Evolutionary conservation across 2,888 invertebrate species (phyloP).

Genomic region (Polyploca ridens): DNA sequence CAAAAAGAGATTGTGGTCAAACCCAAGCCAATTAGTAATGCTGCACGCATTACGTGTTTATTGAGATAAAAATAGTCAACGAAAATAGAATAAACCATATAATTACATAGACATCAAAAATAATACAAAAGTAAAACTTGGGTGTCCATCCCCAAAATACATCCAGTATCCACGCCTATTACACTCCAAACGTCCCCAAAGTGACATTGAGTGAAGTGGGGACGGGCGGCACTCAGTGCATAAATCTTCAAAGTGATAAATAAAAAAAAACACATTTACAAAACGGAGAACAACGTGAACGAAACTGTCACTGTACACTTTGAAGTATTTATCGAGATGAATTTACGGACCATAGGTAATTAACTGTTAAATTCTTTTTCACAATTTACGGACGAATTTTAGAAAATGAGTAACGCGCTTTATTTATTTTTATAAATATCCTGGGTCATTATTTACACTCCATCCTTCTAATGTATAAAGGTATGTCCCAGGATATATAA

Average conservation of each 20-base stretch:
- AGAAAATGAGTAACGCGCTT: too few relatives aligned
- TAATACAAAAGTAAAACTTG: not conserved
- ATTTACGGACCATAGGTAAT: not conserved
- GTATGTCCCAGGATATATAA: too few relatives aligned
- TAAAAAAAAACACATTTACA: conserved; percentile 1
- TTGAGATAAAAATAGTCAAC: too few relatives aligned
- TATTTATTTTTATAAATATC: too few relatives aligned
- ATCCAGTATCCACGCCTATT: conserved; percentile 1
- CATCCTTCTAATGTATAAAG: too few relatives aligned
- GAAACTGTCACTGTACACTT: not conserved
- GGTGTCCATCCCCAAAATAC: not conserved
- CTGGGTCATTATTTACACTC: too few relatives aligned
- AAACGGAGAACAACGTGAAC: conserved; percentile 3
- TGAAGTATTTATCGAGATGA: conserved; percentile 3
- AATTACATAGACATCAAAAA: not conserved
- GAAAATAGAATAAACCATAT: not conserved
- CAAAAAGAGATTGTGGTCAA: too few relatives aligned
- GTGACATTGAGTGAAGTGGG: conserved; percentile 9
- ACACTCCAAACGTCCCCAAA: not conserved
- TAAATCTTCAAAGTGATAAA: conserved; percentile 8
- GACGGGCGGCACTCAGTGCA: not conserved
- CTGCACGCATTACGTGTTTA: too few relatives aligned
- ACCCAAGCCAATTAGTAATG: too few relatives aligned
- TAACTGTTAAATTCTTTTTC: not conserved
- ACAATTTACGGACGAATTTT: too few relatives aligned